Percentiles rank a stretch among this genome's conserved stretches.
Evolutionary conservation across 30 jellyfish, hydroid and myxozoan genomes (phyloP).

Genomic region (Phacellophora camtschatica): DNA sequence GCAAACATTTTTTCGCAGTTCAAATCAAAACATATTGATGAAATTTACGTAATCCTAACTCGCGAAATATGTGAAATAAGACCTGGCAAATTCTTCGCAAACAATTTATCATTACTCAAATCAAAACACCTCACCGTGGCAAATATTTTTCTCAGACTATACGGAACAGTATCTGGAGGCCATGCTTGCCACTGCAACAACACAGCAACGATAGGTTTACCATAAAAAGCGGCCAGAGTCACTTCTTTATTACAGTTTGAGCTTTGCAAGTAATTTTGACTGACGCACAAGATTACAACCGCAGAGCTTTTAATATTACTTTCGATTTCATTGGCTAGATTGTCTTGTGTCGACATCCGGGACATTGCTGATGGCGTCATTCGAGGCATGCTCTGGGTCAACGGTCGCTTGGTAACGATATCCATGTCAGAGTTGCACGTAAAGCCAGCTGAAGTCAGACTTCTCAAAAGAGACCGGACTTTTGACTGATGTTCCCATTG

Average conservation of each 20-base stretch:
- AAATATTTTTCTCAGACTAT: conserved; percentile 16
- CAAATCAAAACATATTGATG: conserved; percentile 21
- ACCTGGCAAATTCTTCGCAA: conserved; percentile 44
- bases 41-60: background rate
- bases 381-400: conserved; percentile 60
- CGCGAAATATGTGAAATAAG: conserved; percentile 25
- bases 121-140: conserved; percentile 45
- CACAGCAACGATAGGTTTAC: conserved; percentile 30
- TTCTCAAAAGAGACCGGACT: background rate
- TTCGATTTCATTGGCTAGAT: conserved; percentile 53
- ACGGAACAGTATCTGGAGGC: conserved; percentile 60
- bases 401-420: conserved; percentile 49
- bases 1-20: conserved; percentile 47
- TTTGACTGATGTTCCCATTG: conserved; percentile 67
- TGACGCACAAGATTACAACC: conserved; percentile 47
- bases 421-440: conserved; percentile 65
- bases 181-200: conserved; percentile 64
- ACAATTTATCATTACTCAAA: conserved; percentile 48
- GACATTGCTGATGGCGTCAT: conserved; percentile 40
- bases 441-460: conserved; percentile 1
- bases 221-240: conserved; percentile 19
- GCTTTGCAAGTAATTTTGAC: conserved; percentile 35
- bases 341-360: conserved; percentile 26
- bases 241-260: conserved; percentile 42
- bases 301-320: conserved; percentile 4